These are phyloP conservation scores for Drosophila picticornis DNA, from an alignment of 2,888 invertebrate genomes.

Conservation along the genomic window DNA sequence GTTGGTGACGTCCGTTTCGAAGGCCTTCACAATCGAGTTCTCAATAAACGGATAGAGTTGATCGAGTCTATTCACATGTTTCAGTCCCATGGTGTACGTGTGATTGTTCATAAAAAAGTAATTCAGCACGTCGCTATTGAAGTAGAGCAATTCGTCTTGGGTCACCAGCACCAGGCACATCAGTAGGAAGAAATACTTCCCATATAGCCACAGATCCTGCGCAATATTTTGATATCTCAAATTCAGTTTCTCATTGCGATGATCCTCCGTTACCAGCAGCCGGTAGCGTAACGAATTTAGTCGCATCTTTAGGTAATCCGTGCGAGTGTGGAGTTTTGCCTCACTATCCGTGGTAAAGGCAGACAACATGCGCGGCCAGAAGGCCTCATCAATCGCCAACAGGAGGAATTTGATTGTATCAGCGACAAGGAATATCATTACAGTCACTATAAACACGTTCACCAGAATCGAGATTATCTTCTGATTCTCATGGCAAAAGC, in stretches of 20 bases:
- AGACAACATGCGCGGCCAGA: conserved; percentile 40
- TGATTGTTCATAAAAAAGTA: conserved; percentile 53
- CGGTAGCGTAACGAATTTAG: conserved; percentile 61
- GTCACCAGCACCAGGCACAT: conserved; percentile 65
- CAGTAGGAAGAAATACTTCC: conserved; percentile 68
- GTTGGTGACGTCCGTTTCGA: conserved; percentile 18
- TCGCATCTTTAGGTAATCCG: conserved; percentile 58
- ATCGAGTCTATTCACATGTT: conserved; percentile 31
- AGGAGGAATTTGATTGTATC: conserved; percentile 61
- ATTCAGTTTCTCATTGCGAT: conserved; percentile 74
- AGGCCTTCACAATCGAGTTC: conserved; percentile 57
- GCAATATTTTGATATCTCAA: conserved; percentile 69
- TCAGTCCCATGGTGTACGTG: conserved; percentile 33
- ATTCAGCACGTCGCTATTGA: conserved; percentile 63
- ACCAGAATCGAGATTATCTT: conserved; percentile 62
- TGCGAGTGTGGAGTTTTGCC: conserved; percentile 29
- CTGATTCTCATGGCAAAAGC: conserved; percentile 51
- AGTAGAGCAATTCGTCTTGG: conserved; percentile 60
- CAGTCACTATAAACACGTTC: conserved; percentile 36
- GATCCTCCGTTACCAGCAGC: conserved; percentile 56
- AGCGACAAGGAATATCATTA: conserved; percentile 55
- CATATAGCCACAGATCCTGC: conserved; percentile 73
- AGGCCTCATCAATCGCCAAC: conserved; percentile 43
- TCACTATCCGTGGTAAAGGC: conserved; percentile 1
- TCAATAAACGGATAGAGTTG: conserved; percentile 71